phyloP scores from a whole-genome alignment of 2,888 invertebrate species.

The Ennomos erosarius region DNA sequence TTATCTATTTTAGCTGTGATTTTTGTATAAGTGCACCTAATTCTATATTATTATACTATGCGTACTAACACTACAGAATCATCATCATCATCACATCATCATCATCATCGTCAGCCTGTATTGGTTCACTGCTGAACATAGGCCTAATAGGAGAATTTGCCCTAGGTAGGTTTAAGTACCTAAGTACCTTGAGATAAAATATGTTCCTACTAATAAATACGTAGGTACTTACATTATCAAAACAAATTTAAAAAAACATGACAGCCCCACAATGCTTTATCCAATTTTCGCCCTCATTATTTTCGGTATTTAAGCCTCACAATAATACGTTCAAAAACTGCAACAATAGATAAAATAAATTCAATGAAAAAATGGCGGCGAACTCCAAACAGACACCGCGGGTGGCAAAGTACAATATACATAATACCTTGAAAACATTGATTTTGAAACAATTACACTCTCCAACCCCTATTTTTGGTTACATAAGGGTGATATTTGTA shows the following conservation, averaged over 20 bases:
- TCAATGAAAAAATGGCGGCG: slow-evolving; percentile 39
- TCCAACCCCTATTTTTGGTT: slow-evolving; percentile 10
- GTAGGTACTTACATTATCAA: slow-evolving; percentile 5
- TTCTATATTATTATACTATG: too few species aligned
- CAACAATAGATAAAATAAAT: slow-evolving; percentile 41
- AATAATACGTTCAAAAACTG: slow-evolving; percentile 48
- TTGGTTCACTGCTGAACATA: too few species aligned
- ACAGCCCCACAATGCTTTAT: slow-evolving; percentile 44
- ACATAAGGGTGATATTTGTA: slow-evolving; percentile 16
- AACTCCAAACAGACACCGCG: slow-evolving; percentile 58
- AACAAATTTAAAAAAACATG: slow-evolving; percentile 23
- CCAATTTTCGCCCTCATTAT: slow-evolving; percentile 64
- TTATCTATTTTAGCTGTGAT: too few species aligned
- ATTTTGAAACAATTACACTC: slow-evolving; percentile 38
- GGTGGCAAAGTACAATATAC: slow-evolving; percentile 47
- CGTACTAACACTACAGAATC: too few species aligned
- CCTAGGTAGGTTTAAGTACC: too few species aligned
- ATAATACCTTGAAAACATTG: slow-evolving; percentile 33
- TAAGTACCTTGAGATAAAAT: too few species aligned
- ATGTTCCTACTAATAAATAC: background rate
- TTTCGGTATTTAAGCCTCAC: slow-evolving; percentile 55
- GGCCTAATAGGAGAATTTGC: too few species aligned
- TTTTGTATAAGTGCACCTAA: too few species aligned
- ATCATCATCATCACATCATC: too few species aligned
- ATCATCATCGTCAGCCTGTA: too few species aligned